Base-by-base conservation (phyloP, 2,797 vertebrate species). In the Cuniculus paca region DNA sequence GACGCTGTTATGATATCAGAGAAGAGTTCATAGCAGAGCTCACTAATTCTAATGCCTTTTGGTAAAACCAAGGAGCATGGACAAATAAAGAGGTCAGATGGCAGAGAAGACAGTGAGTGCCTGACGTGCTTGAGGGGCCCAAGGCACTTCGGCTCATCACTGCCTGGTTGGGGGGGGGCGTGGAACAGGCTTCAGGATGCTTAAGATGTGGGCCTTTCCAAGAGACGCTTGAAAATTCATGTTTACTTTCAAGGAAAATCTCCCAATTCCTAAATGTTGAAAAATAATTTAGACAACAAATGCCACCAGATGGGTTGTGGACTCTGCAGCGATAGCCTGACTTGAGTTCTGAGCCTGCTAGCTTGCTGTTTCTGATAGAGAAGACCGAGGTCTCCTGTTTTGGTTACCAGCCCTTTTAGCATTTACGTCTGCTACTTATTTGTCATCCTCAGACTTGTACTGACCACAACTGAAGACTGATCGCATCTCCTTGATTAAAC, bases 191-290 rank as follows among this genome's bases (percentile, higher is more conserved):
- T 61, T 68, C 16, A 39, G 60, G 70, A 52, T 60, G 42, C 45
- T 94, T 36, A 34, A 60, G 36, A 87, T 48, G 45, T 34, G 52
- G 6, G 36, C 34, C 36, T 75, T 81, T 74, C 31, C 50, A 20
- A 88, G 61, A 91, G 45, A 56, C 70, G 31, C 19, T 79, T 28
- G 24, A 70, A 78, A 84, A 48, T 50, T 39, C 39, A 28, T 78
- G 31, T 63, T 77, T 79, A 63, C 54, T 91, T 72, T 78, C 50
- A 75, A 58, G 12, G 42, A n/a, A 95, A 75, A 52, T 90, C 16
- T n/a, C 20, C 39, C 45, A 63, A 50, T 78, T 72, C 31, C 26
- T 72, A 88, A 54, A 42, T 56, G 20, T 22, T 24, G 26, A 34
- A 72, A 91, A 83, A 45, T 45, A 91, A 75, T 28, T 61, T 70